Evolutionary conservation across 2,113 vertebrate species (phyloP).

Genomic region (Cheilinus undulatus): DNA sequence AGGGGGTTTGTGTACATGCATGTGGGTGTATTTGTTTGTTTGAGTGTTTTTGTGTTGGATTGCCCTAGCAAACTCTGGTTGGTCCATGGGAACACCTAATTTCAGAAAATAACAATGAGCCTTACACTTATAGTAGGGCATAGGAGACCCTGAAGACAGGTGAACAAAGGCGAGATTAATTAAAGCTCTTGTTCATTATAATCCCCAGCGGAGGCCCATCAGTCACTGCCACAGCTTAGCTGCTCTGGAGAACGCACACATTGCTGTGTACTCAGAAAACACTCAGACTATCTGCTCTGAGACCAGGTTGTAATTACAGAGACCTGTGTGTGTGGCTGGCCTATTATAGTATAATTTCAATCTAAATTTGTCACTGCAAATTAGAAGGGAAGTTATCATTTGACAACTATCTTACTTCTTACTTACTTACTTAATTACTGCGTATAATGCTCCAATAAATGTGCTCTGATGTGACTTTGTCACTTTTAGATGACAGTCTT

Average conservation of each 20-base stretch:
- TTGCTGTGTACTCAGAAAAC: background rate
- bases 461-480: too few relatives aligned
- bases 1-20: background rate
- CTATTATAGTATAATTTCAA: background rate
- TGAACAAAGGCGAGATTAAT: slow-evolving; percentile 9
- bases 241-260: background rate
- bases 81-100: too few relatives aligned
- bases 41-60: background rate
- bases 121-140: too few relatives aligned
- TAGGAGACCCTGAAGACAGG: background rate
- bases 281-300: background rate
- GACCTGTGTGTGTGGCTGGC: background rate
- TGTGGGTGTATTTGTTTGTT: background rate
- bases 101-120: too few relatives aligned
- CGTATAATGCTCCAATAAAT: too few relatives aligned
- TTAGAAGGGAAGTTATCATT: too few relatives aligned
- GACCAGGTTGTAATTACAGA: background rate
- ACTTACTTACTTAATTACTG: too few relatives aligned
- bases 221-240: slow-evolving; percentile 8
- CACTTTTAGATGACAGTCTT: too few relatives aligned
- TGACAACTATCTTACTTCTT: too few relatives aligned
- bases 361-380: too few relatives aligned
- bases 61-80: too few relatives aligned
- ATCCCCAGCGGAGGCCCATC: slow-evolving; percentile 9
- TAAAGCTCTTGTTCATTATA: slow-evolving; percentile 42